phyloP scores from a whole-genome alignment of 1,140 invertebrate genomes.

The Formica exsecta region DNA sequence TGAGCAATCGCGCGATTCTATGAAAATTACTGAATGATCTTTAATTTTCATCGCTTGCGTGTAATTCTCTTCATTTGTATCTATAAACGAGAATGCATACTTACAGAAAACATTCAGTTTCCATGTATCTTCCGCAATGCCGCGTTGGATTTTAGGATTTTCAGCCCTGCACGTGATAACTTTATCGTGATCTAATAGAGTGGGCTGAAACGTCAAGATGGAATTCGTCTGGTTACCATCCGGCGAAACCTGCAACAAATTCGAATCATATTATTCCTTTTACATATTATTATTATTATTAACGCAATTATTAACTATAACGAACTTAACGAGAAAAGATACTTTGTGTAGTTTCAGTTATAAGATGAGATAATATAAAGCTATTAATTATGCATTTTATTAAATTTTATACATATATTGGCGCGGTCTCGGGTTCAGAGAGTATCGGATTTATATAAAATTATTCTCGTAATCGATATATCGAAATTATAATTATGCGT shows the following conservation, averaged over 20 bases:
- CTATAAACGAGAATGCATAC: conserved; percentile 81
- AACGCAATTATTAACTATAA: conserved; percentile 3
- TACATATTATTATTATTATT: conserved; percentile 6
- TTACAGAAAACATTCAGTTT: conserved; percentile 94
- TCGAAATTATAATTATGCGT: conserved; percentile 26
- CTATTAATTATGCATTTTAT: background rate
- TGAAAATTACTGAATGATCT: background rate
- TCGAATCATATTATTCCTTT: background rate
- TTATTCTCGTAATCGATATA: conserved; percentile 32
- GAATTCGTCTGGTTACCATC: conserved; percentile 94
- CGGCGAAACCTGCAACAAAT: conserved; percentile 88
- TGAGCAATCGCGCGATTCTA: background rate
- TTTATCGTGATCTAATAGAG: conserved; percentile 92
- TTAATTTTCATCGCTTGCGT: background rate
- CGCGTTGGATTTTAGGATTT: conserved; percentile 91
- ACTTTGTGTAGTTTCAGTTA: background rate
- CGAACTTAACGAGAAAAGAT: background rate
- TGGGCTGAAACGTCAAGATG: conserved; percentile 91
- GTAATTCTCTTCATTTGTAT: background rate
- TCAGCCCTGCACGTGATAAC: conserved; percentile 93
- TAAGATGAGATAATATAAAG: background rate
- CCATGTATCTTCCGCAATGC: conserved; percentile 92
- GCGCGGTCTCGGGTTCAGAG: background rate
- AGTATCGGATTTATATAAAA: conserved; percentile 26
- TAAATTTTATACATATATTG: background rate